These are phyloP conservation scores for Tachysurus vachellii DNA, from an alignment of 2,113 vertebrate genomes.

Conservation along the genomic window DNA sequence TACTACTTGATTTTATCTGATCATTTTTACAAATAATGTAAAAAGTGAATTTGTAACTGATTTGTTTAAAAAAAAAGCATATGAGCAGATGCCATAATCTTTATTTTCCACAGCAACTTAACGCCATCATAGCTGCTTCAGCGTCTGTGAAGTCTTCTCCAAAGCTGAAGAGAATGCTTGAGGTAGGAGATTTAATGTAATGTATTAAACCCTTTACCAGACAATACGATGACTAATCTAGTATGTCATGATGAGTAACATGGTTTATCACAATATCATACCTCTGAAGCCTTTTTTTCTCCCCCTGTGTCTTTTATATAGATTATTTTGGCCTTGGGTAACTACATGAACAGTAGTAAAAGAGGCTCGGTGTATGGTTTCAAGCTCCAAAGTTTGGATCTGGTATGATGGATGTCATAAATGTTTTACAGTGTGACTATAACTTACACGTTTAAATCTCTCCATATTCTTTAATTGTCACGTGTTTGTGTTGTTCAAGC, in stretches of 20 bases:
- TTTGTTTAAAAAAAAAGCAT: not conserved
- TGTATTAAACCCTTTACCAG: not conserved
- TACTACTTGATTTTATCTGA: not conserved
- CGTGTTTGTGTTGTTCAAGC: conserved; percentile 66
- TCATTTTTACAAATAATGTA: not conserved
- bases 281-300: not conserved
- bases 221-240: not conserved
- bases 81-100: not conserved
- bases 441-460: not conserved
- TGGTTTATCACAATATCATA: not conserved
- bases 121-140: conserved; percentile 91
- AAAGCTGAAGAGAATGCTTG: conserved; percentile 90
- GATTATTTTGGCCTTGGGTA: conserved; percentile 94
- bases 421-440: conserved; percentile 2
- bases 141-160: conserved; percentile 92
- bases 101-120: conserved; percentile 80
- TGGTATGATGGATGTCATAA: conserved; percentile 64
- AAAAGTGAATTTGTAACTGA: not conserved
- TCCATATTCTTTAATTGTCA: not conserved
- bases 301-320: conserved; percentile 51
- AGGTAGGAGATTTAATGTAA: conserved; percentile 72
- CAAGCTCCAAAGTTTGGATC: conserved; percentile 87
- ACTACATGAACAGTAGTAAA: conserved; percentile 99
- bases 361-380: conserved; percentile 94
- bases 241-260: not conserved